phyloP scores from a whole-genome alignment of 2,888 invertebrate genomes.

The Germaria angustata region DNA sequence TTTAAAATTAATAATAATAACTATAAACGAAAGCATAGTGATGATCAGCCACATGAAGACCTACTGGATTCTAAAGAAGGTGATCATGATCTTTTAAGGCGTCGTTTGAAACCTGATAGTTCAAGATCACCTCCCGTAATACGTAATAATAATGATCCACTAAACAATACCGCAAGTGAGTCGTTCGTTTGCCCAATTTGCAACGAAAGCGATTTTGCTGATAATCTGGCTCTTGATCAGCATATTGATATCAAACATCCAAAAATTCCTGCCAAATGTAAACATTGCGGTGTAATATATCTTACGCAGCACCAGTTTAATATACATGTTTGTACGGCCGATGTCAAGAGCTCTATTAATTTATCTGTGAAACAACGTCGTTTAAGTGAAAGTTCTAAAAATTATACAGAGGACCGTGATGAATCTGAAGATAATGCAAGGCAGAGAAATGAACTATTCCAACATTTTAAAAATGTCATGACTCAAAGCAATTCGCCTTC shows the following conservation, averaged over 20 bases:
- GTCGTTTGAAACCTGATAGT: conserved; percentile 74
- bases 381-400: conserved; percentile 65
- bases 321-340: conserved; percentile 82
- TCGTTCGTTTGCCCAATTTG: conserved; percentile 83
- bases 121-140: background rate
- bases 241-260: conserved; percentile 86
- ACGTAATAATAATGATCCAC: conserved; percentile 47
- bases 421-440: conserved; percentile 69
- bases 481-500: conserved; percentile 74
- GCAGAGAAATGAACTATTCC: conserved; percentile 88
- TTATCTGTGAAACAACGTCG: conserved; percentile 61
- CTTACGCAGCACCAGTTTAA: conserved; percentile 87
- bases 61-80: conserved; percentile 72
- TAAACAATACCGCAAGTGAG: conserved; percentile 3
- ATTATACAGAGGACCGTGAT: conserved; percentile 28
- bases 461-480: conserved; percentile 88
- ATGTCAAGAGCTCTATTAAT: conserved; percentile 36
- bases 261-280: conserved; percentile 85
- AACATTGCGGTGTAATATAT: conserved; percentile 87
- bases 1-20: conserved; percentile 75
- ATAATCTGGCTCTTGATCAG: conserved; percentile 82
- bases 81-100: conserved; percentile 70
- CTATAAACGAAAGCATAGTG: conserved; percentile 78
- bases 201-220: conserved; percentile 83
- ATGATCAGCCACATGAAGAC: conserved; percentile 63